A percentile compares a stretch with the other conserved stretches of the same genome.
These are phyloP conservation scores for Cydia amplana DNA, from an alignment of 1,140 invertebrate genomes.

Conservation along the genomic window DNA sequence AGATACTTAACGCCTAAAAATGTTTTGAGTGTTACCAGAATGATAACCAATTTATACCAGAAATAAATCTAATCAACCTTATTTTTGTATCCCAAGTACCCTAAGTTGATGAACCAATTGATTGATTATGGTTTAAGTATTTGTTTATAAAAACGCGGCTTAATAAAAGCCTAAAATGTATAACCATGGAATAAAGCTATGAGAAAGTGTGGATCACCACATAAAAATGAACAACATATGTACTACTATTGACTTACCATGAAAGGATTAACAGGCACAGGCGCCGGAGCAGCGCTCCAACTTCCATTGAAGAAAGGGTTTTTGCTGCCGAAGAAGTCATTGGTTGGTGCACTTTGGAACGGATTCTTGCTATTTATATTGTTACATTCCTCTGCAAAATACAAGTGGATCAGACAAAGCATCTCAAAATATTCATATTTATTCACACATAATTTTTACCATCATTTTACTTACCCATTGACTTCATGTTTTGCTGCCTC, in stretches of 20 bases:
- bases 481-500: slow-evolving; percentile 74
- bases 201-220: too few species aligned
- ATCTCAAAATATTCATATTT: neutral
- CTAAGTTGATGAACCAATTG: too few species aligned
- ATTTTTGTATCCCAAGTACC: too few species aligned
- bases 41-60: too few species aligned
- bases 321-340: slow-evolving; percentile 66
- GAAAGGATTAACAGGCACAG: slow-evolving; percentile 67
- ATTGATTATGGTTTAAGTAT: too few species aligned
- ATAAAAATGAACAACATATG: too few species aligned
- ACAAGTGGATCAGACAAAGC: slow-evolving; percentile 33
- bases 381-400: slow-evolving; percentile 61
- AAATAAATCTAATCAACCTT: too few species aligned
- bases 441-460: slow-evolving; percentile 22
- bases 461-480: slow-evolving; percentile 56
- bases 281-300: slow-evolving; percentile 56
- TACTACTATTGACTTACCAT: slow-evolving; percentile 52
- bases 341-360: slow-evolving; percentile 68
- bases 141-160: too few species aligned
- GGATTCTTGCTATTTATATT: slow-evolving; percentile 66
- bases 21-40: too few species aligned
- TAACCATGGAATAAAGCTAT: too few species aligned
- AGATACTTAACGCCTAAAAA: too few species aligned
- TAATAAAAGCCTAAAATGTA: too few species aligned
- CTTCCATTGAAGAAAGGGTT: slow-evolving; percentile 72